These are phyloP conservation scores for Lobophora halterata DNA, from an alignment of 2,888 invertebrate species.

Conservation along the genomic window DNA sequence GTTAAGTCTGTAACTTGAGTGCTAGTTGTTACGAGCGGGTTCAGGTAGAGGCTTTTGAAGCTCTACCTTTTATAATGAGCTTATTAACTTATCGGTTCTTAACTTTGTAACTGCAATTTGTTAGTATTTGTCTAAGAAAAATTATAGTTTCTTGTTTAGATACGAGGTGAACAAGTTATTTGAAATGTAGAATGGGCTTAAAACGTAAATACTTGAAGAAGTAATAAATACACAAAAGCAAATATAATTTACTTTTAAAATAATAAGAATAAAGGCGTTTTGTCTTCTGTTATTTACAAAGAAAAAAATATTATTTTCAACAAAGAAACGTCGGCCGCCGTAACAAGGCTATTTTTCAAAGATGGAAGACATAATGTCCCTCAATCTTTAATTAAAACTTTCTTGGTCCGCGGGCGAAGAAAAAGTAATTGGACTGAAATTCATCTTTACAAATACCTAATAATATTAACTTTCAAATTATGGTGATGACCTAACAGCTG, in stretches of 20 bases:
- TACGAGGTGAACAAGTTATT: too few species aligned
- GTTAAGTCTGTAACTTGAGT: conserved; percentile 54
- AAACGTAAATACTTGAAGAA: too few species aligned
- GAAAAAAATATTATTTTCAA: conserved; percentile 42
- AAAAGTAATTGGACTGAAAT: conserved; percentile 55
- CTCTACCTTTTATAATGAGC: conserved; percentile 28
- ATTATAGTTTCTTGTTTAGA: too few species aligned
- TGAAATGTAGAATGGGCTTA: too few species aligned
- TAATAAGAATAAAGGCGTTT: conserved; percentile 9
- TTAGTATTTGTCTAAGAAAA: conserved; percentile 15
- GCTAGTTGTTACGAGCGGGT: conserved; percentile 44
- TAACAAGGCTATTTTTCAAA: conserved; percentile 52
- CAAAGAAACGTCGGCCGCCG: conserved; percentile 42
- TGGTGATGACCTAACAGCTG: conserved; percentile 16
- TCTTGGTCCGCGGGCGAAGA: conserved; percentile 38
- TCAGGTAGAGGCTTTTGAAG: conserved; percentile 25
- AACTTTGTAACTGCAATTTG: conserved; percentile 9
- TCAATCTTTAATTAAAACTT: conserved; percentile 72
- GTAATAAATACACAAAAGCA: too few species aligned
- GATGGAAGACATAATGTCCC: conserved; percentile 53
- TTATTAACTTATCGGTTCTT: conserved; percentile 30
- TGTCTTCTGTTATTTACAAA: conserved; percentile 16
- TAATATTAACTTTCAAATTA: conserved; percentile 30
- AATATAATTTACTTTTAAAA: conserved; percentile 2
- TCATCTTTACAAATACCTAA: conserved; percentile 41